Base-by-base conservation (phyloP, 2,888 invertebrate species). In the Orchesella flavescens region DNA sequence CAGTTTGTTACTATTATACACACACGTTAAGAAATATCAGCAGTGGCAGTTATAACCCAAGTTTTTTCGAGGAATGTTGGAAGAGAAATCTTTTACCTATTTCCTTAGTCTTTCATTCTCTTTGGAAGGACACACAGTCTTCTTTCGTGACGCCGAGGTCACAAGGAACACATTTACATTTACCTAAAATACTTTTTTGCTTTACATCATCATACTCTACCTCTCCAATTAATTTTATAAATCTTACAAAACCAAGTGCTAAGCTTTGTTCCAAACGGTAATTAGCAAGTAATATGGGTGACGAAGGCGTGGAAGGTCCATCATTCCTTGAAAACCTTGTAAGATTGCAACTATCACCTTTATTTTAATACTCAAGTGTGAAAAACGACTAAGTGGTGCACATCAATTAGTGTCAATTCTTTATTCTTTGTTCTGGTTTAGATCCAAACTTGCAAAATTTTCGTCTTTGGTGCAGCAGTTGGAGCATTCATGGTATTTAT, bases 371-470 rank as follows among this genome's bases (percentile, higher is more conserved):
- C 5, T 57, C 17, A 12, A n/a, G 59, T 59, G 19, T 21, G 12
- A 21, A 59, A 21, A 59, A 59, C 10, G 19, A 21, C 59, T 59
- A 57, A 13, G 5, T 7, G n/a, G n/a, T 24, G 12, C 15, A 63
- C 23, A 63, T 17, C 17, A 12, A 43, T n/a, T 66, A 34, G 34
- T 44, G 34, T 57, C 57, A 5, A n/a, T n/a, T n/a, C n/a, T n/a
- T n/a, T 69, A 10, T 63, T 53, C 43, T 49, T 21, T 66, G 55
- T 76, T 7, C 63, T 17, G 23, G 3, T 78, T 46, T 49, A 80
- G 80, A 34, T 80, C 66, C 73, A 80, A 68, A 80, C 80, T 24
- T 80, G 80, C 68, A 80, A 80, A 80, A 80, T 80, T 12, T 80
- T 80, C 46, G 57, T 80, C 49, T 65, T 72, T 10, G 80, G 80